These are phyloP conservation scores for Aythya baeri DNA, from an alignment of 2,113 vertebrate species.

Conservation along the genomic window DNA sequence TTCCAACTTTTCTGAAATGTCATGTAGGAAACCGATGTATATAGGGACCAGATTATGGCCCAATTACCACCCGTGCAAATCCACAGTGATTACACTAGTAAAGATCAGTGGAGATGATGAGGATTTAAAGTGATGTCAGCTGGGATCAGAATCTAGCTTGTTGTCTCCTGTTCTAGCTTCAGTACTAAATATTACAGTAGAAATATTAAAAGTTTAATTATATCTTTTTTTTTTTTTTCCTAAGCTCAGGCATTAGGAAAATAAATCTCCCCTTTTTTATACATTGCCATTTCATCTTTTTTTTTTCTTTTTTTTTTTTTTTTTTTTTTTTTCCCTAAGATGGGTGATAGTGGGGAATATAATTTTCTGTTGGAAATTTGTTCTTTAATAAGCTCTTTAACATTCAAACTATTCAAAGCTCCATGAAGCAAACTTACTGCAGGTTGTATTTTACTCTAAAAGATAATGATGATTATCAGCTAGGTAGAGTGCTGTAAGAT, in stretches of 20 bases:
- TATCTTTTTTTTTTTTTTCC: background rate
- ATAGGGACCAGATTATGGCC: background rate
- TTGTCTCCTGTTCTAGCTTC: slow-evolving; percentile 3
- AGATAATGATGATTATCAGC: slow-evolving; percentile 50
- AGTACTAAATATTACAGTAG: slow-evolving; percentile 9
- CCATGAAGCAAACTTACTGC: slow-evolving; percentile 43
- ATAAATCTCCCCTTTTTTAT: slow-evolving; percentile 49
- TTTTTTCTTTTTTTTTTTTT: background rate
- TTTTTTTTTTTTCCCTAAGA: background rate
- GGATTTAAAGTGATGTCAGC: background rate
- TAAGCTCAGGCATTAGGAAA: slow-evolving; percentile 2
- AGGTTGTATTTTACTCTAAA: slow-evolving; percentile 36
- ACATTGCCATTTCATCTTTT: slow-evolving; percentile 8
- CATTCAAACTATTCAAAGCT: slow-evolving; percentile 42
- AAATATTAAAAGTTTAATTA: slow-evolving; percentile 29
- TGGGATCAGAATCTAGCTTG: background rate
- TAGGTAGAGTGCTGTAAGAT: slow-evolving; percentile 52
- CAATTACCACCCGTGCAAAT: slow-evolving; percentile 13
- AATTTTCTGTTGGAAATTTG: slow-evolving; percentile 66
- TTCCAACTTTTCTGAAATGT: slow-evolving; percentile 18
- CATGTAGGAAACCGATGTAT: background rate
- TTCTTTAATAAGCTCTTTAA: slow-evolving; percentile 64
- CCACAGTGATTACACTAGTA: background rate
- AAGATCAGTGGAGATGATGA: background rate
- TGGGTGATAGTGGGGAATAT: slow-evolving; percentile 43